A percentile compares a stretch with the other conserved stretches of the same genome.
Conservation (phyloP, 2,888 invertebrate genomes). For the Pedicia rivosa region DNA sequence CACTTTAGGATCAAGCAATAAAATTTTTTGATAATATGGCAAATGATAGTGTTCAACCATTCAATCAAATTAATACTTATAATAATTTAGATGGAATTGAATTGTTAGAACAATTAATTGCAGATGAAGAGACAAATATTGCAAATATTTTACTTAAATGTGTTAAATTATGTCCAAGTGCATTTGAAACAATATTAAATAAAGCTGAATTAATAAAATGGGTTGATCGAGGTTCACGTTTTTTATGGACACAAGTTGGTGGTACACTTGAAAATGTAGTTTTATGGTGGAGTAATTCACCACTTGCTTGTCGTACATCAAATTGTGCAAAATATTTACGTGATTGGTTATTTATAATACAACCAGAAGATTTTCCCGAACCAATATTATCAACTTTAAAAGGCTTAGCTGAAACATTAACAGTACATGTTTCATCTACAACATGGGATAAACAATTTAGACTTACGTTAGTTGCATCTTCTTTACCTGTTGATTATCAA, state of each 20-base stretch:
- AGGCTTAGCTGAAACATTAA: slow-evolving; percentile 59
- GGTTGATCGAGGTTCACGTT: slow-evolving; percentile 23
- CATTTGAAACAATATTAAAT: slow-evolving; percentile 10
- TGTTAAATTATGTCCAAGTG: slow-evolving; percentile 12
- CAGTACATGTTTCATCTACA: slow-evolving; percentile 62
- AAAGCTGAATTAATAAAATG: slow-evolving; percentile 13
- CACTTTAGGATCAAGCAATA: slow-evolving; percentile 7
- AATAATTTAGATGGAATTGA: slow-evolving; percentile 23
- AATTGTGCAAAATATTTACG: slow-evolving; percentile 46
- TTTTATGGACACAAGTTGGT: slow-evolving; percentile 66
- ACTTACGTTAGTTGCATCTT: slow-evolving; percentile 23
- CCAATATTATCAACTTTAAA: slow-evolving; percentile 53
- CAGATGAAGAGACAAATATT: slow-evolving; percentile 50
- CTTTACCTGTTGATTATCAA: slow-evolving; percentile 11
- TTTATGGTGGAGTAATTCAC: slow-evolving; percentile 68
- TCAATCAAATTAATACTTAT: neutral
- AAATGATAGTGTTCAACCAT: neutral
- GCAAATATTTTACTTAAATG: slow-evolving; percentile 19
- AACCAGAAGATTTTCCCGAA: slow-evolving; percentile 42
- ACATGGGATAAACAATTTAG: slow-evolving; percentile 56
- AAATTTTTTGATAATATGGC: slow-evolving; percentile 15
- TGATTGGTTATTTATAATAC: slow-evolving; percentile 39
- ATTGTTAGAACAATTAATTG: slow-evolving; percentile 45
- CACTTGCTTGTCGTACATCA: slow-evolving; percentile 47
- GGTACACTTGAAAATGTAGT: slow-evolving; percentile 65